A percentile compares a stretch with the other conserved stretches of the same genome.
Conservation (phyloP, 2,888 invertebrate species). For the Patella pellucida region DNA sequence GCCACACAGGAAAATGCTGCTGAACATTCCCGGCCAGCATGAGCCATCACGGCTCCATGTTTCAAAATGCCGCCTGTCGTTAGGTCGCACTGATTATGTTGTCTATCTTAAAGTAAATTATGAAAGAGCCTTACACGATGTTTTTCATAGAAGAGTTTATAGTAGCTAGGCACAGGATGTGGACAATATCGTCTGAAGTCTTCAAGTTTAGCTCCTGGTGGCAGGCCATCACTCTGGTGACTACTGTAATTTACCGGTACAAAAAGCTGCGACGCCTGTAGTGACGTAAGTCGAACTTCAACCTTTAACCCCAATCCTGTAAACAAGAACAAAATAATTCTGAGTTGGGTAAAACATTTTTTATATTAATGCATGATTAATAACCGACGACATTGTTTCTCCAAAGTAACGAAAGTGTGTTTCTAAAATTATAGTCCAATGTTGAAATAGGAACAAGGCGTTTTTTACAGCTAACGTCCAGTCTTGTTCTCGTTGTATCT, state of each 20-base stretch:
- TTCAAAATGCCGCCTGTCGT: not conserved
- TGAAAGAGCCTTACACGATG: constrained; percentile 50
- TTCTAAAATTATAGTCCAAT: no score
- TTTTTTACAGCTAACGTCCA: no score
- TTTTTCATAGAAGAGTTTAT: constrained; percentile 57
- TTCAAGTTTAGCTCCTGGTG: constrained; percentile 36
- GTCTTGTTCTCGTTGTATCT: no score
- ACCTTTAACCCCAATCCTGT: constrained; percentile 48
- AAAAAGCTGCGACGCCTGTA: constrained; percentile 51
- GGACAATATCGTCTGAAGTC: constrained; percentile 58
- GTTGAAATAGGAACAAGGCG: no score
- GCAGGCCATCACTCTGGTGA: constrained; percentile 39
- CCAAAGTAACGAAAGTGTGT: no score
- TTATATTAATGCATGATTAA: no score
- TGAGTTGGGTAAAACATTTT: no score
- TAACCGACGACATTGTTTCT: no score
- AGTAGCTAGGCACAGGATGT: constrained; percentile 64
- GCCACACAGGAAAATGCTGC: no score
- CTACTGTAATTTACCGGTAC: constrained; percentile 48
- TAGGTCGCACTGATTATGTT: not conserved
- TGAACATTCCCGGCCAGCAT: not conserved
- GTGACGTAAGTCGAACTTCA: constrained; percentile 48
- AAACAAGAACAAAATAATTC: no score
- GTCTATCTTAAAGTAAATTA: not conserved
- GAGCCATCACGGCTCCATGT: not conserved